These are phyloP conservation scores for Cebidichthys violaceus DNA, from an alignment of 2,113 vertebrate species.

Conservation along the genomic window DNA sequence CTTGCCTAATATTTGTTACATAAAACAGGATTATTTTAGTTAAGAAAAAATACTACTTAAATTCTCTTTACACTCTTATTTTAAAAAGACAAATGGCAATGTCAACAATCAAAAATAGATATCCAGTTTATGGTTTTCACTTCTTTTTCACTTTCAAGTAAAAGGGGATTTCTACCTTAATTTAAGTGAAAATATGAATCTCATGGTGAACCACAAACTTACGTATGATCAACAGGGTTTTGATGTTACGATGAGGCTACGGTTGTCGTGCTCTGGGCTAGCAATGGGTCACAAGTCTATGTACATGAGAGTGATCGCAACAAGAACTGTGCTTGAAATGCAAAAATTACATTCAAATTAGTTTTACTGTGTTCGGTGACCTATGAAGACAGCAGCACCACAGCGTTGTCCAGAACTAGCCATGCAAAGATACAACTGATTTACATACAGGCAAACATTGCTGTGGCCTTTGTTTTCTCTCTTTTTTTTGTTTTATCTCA, in stretches of 20 bases:
- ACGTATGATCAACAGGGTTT: conserved; percentile 1
- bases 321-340: conserved; percentile 58
- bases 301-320: neutral
- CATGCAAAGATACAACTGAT: conserved; percentile 51
- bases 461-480: conserved; percentile 13
- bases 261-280: conserved; percentile 9
- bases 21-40: neutral
- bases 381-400: conserved; percentile 36
- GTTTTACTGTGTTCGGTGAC: conserved; percentile 54
- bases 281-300: conserved; percentile 18
- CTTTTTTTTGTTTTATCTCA: conserved; percentile 31
- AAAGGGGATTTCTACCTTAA: neutral
- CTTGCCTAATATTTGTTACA: neutral
- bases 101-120: neutral
- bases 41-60: neutral
- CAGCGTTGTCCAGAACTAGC: neutral
- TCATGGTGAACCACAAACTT: conserved; percentile 6
- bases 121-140: neutral
- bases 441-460: conserved; percentile 67
- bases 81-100: too few species aligned
- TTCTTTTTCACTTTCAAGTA: neutral
- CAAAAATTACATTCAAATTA: conserved; percentile 74
- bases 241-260: conserved; percentile 9
- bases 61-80: neutral
- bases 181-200: neutral